Percentiles rank a stretch among this genome's conserved stretches.
Conservation (phyloP, 1,140 invertebrate genomes). For the Plutomurus gul region DNA sequence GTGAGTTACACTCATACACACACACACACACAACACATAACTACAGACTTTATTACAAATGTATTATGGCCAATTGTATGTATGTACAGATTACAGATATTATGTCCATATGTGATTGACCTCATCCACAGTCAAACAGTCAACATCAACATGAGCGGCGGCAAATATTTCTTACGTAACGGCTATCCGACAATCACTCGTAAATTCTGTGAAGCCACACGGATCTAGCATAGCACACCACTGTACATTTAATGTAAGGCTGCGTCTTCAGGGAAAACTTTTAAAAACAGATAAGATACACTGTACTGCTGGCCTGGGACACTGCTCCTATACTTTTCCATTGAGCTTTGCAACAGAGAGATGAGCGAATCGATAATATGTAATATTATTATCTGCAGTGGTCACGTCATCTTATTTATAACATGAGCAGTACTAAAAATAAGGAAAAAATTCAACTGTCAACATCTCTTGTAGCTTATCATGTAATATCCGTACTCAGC, state of each 20-base stretch:
- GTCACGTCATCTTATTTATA: slow-evolving; percentile 2
- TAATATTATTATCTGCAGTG: background rate
- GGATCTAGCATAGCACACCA: background rate
- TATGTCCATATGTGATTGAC: slow-evolving; percentile 22
- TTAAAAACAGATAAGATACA: too few species aligned
- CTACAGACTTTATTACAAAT: background rate
- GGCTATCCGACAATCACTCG: background rate
- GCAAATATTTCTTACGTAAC: slow-evolving; percentile 4
- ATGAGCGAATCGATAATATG: background rate
- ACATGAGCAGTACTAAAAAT: background rate
- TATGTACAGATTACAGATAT: background rate
- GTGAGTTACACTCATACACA: background rate
- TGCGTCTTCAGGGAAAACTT: too few species aligned
- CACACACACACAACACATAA: background rate
- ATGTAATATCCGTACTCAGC: background rate
- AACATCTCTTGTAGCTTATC: background rate
- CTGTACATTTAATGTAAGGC: background rate
- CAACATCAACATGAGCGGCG: background rate
- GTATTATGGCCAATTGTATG: background rate
- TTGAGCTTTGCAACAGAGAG: background rate
- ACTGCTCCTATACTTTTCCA: background rate
- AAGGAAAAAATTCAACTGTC: slow-evolving; percentile 3
- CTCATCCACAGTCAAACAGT: slow-evolving; percentile 1
- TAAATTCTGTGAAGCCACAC: too few species aligned
- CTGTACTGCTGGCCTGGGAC: background rate